phyloP scores from a whole-genome alignment of 1,140 invertebrate genomes.

The Drosophila orena region DNA sequence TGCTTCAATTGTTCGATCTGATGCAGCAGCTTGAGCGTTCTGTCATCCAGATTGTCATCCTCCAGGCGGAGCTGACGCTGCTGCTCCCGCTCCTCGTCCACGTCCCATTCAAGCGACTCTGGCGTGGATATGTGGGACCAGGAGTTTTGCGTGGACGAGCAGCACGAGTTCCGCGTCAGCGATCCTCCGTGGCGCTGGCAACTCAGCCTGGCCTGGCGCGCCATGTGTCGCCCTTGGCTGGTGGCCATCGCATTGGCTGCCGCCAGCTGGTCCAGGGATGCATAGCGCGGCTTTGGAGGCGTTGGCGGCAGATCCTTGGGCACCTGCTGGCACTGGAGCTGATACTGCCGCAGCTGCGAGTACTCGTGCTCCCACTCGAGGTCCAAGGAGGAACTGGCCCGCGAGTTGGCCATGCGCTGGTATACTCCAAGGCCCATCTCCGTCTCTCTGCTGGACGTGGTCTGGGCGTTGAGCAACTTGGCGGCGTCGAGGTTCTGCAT shows the following conservation, averaged over 20 bases:
- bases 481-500: constrained; percentile 75
- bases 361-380: constrained; percentile 84
- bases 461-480: constrained; percentile 60
- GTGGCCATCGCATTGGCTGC: constrained; percentile 35
- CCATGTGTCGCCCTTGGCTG: constrained; percentile 46
- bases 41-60: constrained; percentile 79
- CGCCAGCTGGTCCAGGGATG: constrained; percentile 62
- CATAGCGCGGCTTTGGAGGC: constrained; percentile 25
- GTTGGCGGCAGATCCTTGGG: constrained; percentile 15
- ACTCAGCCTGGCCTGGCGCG: constrained; percentile 36
- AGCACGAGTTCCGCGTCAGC: constrained; percentile 71
- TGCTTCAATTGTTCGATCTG: constrained; percentile 83
- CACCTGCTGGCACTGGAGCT: constrained; percentile 10
- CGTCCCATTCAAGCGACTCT: constrained; percentile 82
- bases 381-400: constrained; percentile 79
- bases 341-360: constrained; percentile 59
- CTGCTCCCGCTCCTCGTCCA: constrained; percentile 78
- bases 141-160: constrained; percentile 73
- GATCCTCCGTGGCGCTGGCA: constrained; percentile 58
- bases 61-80: constrained; percentile 62
- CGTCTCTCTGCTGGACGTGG: constrained; percentile 64
- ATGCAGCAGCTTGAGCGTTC: constrained; percentile 75
- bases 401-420: constrained; percentile 54
- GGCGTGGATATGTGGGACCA: constrained; percentile 84
- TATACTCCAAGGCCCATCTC: constrained; percentile 53